A percentile compares a stretch with the other conserved stretches of the same genome.
Conservation (phyloP, 1,140 invertebrate species). For the Drosophila truncata region DNA sequence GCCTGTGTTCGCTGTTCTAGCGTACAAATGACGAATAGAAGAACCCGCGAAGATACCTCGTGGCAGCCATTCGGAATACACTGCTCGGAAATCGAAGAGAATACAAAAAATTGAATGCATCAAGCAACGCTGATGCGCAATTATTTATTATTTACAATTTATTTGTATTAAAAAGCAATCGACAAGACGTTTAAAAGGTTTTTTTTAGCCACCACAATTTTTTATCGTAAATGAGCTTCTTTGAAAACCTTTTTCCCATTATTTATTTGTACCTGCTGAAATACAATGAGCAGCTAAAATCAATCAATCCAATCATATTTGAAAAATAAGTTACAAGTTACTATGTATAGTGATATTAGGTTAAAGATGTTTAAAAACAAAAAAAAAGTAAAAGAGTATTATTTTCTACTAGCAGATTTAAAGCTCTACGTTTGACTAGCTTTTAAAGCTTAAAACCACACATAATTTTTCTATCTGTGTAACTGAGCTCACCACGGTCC, state of each 20-base stretch:
- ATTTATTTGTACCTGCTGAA: background rate
- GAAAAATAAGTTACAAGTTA: background rate
- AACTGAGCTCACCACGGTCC: background rate
- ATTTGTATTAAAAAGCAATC: background rate
- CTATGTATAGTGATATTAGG: background rate
- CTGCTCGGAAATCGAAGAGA: background rate
- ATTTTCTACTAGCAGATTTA: background rate
- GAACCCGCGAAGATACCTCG: slow-evolving; percentile 43
- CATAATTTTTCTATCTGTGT: slow-evolving; percentile 17
- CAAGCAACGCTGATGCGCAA: no score
- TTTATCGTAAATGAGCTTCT: no score
- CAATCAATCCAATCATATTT: background rate
- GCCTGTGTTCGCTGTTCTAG: slow-evolving; percentile 53
- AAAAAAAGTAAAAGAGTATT: no score
- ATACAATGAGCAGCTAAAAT: background rate
- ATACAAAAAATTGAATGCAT: background rate
- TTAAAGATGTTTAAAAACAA: background rate
- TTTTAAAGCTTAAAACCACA: background rate
- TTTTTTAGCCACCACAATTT: background rate
- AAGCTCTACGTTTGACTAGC: background rate
- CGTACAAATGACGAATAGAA: slow-evolving; percentile 78
- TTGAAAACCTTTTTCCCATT: no score
- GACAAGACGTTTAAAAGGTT: background rate
- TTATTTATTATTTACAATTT: background rate
- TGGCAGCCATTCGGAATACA: slow-evolving; percentile 25